Evolutionary conservation across 2,113 vertebrate species (phyloP).

Genomic region (Euleptes europaea): DNA sequence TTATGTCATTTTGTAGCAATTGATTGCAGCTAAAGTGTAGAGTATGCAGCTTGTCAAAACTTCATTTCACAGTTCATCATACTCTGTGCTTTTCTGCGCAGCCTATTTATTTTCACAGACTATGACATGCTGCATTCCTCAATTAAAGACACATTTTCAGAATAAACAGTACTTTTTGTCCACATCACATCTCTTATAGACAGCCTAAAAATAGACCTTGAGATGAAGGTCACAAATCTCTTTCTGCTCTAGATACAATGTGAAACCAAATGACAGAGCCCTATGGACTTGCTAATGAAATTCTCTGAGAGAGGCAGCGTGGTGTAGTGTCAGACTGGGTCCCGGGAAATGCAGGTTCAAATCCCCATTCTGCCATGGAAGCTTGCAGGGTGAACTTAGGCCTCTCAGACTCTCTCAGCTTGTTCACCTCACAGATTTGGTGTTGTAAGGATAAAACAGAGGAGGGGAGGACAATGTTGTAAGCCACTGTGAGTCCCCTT

Average conservation of each 20-base stretch:
- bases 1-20: background rate
- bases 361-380: no score
- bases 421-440: no score
- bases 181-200: background rate
- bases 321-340: no score
- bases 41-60: background rate
- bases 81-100: background rate
- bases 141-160: background rate
- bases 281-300: no score
- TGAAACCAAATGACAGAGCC: no score
- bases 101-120: slow-evolving; percentile 20
- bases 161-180: background rate
- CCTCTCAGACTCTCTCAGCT: no score
- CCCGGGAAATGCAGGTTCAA: no score
- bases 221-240: background rate
- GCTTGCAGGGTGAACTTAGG: no score
- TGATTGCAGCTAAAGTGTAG: slow-evolving; percentile 4
- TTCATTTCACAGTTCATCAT: slow-evolving; percentile 38
- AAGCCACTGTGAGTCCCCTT: no score
- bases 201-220: background rate
- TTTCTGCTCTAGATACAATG: background rate
- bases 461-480: no score
- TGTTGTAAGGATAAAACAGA: no score
- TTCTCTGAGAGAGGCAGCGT: no score
- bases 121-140: background rate